phyloP scores from a whole-genome alignment of 2,888 invertebrate species.

The Cantharis rufa region DNA sequence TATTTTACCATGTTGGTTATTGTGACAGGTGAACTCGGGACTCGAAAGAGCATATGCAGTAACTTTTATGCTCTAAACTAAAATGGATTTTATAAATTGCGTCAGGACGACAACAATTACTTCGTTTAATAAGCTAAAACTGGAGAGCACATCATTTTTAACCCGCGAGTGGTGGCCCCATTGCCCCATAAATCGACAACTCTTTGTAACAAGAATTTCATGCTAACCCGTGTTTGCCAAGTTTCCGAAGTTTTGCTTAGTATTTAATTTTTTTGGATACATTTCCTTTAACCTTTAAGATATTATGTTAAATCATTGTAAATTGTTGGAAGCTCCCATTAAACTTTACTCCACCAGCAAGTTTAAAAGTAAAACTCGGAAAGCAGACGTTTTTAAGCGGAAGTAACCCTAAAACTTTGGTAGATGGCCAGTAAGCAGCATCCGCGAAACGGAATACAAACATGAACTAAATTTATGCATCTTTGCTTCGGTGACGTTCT shows the following conservation, averaged over 20 bases:
- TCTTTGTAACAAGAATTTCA: neutral
- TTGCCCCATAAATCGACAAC: neutral
- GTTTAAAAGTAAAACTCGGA: slow-evolving; percentile 29
- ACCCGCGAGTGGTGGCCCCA: neutral
- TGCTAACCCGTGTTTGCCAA: neutral
- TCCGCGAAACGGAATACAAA: slow-evolving; percentile 31
- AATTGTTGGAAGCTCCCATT: slow-evolving; percentile 20
- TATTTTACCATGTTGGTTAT: neutral
- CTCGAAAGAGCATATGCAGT: neutral
- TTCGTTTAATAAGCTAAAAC: neutral
- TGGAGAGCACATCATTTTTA: neutral
- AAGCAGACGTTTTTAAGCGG: slow-evolving; percentile 32
- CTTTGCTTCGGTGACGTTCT: slow-evolving; percentile 21
- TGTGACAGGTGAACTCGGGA: neutral
- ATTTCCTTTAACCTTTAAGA: slow-evolving; percentile 11
- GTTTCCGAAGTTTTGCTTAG: neutral
- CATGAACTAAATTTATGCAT: slow-evolving; percentile 27
- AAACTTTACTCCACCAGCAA: slow-evolving; percentile 21
- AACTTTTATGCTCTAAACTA: neutral
- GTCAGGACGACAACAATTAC: neutral
- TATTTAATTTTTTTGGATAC: slow-evolving; percentile 14
- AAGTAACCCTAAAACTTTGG: slow-evolving; percentile 31
- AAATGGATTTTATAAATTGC: neutral
- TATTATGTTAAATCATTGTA: slow-evolving; percentile 19
- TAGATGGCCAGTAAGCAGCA: slow-evolving; percentile 32